phyloP scores from a whole-genome alignment of 1,140 invertebrate species.

The Ceratitis capitata region DNA sequence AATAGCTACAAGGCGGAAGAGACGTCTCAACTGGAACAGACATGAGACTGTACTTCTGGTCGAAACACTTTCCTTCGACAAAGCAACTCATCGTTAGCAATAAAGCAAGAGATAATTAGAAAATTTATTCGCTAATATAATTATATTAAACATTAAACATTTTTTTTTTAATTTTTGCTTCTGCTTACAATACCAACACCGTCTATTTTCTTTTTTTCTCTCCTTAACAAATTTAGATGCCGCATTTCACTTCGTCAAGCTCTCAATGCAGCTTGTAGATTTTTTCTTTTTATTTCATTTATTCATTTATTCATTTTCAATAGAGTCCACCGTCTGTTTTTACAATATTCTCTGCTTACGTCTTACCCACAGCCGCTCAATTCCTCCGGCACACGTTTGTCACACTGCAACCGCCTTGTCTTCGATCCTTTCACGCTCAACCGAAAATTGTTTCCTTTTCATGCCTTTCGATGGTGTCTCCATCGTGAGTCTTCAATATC shows the following conservation, averaged over 20 bases:
- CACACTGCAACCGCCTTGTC: neutral
- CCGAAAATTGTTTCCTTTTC: neutral
- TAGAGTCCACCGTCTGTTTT: neutral
- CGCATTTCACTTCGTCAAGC: neutral
- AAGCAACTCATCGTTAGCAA: neutral
- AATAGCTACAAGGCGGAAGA: too few relatives aligned
- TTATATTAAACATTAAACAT: neutral
- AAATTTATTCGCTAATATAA: neutral
- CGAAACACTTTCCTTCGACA: neutral
- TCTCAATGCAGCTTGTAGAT: neutral
- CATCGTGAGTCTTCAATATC: neutral
- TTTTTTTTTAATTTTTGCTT: neutral
- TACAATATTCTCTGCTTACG: neutral
- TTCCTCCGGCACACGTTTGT: neutral
- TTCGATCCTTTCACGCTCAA: neutral
- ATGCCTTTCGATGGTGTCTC: neutral
- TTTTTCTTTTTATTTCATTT: neutral
- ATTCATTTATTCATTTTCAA: neutral
- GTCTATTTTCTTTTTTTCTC: neutral
- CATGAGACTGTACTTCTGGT: too few relatives aligned
- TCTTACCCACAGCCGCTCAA: neutral
- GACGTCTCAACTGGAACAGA: too few relatives aligned
- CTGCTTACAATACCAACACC: neutral
- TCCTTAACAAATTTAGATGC: neutral
- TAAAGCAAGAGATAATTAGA: neutral